Percentiles rank a stretch among this genome's conserved stretches.
Conservation (phyloP, 2,113 vertebrate genomes). For the Brachirus orientalis region DNA sequence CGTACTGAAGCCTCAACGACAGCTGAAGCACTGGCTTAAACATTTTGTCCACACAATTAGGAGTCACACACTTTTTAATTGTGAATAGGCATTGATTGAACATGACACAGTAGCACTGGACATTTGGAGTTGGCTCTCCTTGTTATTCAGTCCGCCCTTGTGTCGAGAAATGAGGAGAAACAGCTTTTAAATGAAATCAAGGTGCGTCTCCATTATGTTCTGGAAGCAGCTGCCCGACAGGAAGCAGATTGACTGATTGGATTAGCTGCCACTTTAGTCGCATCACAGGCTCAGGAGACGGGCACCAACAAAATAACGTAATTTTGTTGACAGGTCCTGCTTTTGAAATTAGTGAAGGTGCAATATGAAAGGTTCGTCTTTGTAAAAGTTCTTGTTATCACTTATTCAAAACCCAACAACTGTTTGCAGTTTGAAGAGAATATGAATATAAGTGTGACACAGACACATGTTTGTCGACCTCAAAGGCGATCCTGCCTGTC, state of each 20-base stretch:
- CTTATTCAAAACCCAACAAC: no score
- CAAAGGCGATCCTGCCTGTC: neutral
- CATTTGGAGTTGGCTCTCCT: neutral
- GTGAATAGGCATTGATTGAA: conserved; percentile 27
- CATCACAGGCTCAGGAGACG: neutral
- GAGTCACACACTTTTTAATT: neutral
- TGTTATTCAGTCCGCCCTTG: conserved; percentile 18
- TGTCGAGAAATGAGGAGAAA: conserved; percentile 37
- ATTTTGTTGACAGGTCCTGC: no score
- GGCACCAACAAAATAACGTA: neutral
- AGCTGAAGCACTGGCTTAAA: conserved; percentile 6
- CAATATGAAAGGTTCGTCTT: neutral
- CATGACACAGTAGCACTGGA: neutral
- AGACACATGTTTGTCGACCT: neutral
- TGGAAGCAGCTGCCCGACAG: conserved; percentile 20
- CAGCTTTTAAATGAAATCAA: conserved; percentile 46
- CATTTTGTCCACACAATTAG: conserved; percentile 5
- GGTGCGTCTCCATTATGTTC: conserved; percentile 34
- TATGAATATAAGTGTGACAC: no score
- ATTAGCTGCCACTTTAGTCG: conserved; percentile 45
- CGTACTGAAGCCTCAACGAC: neutral
- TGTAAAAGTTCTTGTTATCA: no score
- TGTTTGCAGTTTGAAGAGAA: no score
- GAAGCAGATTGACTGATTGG: conserved; percentile 32
- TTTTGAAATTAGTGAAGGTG: neutral